These are phyloP conservation scores for Drosophila ochracea DNA, from an alignment of 2,888 invertebrate genomes.

Conservation along the genomic window DNA sequence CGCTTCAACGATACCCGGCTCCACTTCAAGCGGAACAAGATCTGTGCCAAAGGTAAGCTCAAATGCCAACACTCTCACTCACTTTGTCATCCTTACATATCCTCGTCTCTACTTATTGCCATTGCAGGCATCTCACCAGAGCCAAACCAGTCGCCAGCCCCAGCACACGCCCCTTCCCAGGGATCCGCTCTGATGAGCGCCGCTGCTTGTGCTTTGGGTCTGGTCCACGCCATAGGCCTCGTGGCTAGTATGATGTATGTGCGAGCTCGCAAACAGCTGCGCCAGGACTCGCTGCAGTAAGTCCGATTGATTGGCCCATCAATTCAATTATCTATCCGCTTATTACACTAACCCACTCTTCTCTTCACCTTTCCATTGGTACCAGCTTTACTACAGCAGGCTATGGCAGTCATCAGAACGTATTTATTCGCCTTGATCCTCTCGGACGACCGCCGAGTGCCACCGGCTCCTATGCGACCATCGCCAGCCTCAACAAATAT, in stretches of 20 bases:
- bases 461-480: conserved; percentile 91
- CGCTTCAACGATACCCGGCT: conserved; percentile 90
- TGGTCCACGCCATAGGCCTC: conserved; percentile 81
- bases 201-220: conserved; percentile 90
- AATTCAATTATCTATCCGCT: conserved; percentile 40
- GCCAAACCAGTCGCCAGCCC: conserved; percentile 89
- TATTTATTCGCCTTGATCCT: conserved; percentile 91
- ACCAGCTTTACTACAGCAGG: conserved; percentile 92
- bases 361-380: conserved; percentile 84
- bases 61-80: background rate
- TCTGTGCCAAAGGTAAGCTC: conserved; percentile 91
- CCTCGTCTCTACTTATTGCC: conserved; percentile 15
- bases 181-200: conserved; percentile 91
- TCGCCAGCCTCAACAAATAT: conserved; percentile 92
- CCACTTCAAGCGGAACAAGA: conserved; percentile 93
- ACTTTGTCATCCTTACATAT: background rate
- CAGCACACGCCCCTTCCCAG: conserved; percentile 89
- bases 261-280: conserved; percentile 84
- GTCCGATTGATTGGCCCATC: conserved; percentile 51
- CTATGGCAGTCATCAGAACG: conserved; percentile 91
- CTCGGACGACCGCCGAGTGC: conserved; percentile 90
- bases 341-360: conserved; percentile 5
- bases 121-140: conserved; percentile 86
- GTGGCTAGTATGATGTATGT: conserved; percentile 85
- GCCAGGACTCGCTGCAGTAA: conserved; percentile 84